These are phyloP conservation scores for Hirtodrosophila duncani DNA, from an alignment of 2,888 invertebrate species.

Conservation along the genomic window DNA sequence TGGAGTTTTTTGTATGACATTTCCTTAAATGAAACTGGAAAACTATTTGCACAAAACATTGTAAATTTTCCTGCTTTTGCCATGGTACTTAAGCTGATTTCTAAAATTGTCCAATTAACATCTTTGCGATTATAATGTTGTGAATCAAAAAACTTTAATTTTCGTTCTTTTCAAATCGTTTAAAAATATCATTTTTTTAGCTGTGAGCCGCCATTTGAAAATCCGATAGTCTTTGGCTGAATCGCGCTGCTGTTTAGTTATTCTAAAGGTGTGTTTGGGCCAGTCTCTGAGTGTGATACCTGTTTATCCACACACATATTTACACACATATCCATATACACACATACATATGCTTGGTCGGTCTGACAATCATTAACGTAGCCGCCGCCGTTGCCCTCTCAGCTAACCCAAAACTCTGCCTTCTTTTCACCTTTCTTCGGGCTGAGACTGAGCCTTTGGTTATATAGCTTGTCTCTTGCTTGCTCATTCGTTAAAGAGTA, in stretches of 20 bases:
- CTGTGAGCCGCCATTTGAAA: conserved; percentile 31
- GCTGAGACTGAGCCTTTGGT: background rate
- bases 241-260: conserved; percentile 49
- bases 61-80: no score
- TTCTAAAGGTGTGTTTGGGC: conserved; percentile 41
- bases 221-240: conserved; percentile 47
- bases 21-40: no score
- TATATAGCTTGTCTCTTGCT: no score
- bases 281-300: conserved; percentile 15
- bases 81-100: no score
- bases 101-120: no score
- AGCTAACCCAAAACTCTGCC: conserved; percentile 40
- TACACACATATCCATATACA: conserved; percentile 11
- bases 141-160: no score
- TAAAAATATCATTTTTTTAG: no score
- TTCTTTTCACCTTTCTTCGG: conserved; percentile 68
- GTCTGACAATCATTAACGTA: conserved; percentile 1
- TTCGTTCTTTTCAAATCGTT: no score
- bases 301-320: conserved; percentile 16
- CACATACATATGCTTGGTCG: conserved; percentile 9
- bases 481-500: no score
- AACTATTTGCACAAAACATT: no score
- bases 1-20: no score
- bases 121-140: no score
- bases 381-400: conserved; percentile 9